These are phyloP conservation scores for Rhopalosiphum padi DNA, from an alignment of 1,140 invertebrate genomes.

Conservation along the genomic window DNA sequence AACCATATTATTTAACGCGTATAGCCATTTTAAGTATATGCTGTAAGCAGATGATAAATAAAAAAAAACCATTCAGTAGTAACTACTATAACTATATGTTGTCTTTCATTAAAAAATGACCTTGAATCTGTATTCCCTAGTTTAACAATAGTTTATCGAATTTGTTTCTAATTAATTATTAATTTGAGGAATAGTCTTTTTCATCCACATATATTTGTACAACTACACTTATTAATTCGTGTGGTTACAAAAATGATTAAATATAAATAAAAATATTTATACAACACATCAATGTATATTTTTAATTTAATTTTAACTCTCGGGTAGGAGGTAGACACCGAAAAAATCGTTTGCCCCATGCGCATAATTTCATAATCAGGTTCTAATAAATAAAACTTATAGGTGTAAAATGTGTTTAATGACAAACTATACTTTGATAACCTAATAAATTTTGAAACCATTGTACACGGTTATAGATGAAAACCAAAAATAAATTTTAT, in stretches of 20 bases:
- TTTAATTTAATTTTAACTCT: not conserved
- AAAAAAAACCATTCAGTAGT: not conserved
- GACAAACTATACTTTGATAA: not conserved
- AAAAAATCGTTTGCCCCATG: not conserved
- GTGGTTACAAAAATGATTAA: not conserved
- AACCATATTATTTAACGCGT: not conserved
- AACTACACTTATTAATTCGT: not conserved
- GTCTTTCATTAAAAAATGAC: not conserved
- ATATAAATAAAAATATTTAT: constrained; percentile 2
- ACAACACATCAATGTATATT: not conserved
- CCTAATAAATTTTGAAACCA: not conserved
- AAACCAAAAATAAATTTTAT: not conserved
- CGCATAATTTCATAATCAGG: not conserved
- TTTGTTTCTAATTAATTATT: not conserved
- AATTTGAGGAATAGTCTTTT: not conserved
- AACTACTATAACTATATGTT: not conserved
- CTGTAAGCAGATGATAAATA: not conserved
- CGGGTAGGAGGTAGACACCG: not conserved
- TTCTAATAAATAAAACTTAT: not conserved
- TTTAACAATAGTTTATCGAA: not conserved
- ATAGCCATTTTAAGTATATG: not conserved
- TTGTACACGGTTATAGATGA: not conserved
- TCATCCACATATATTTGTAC: not conserved
- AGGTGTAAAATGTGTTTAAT: not conserved
- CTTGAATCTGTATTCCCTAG: not conserved